Conservation (phyloP, 53 echinoderm and acorn worm species). For the Echinarachnius parma region DNA sequence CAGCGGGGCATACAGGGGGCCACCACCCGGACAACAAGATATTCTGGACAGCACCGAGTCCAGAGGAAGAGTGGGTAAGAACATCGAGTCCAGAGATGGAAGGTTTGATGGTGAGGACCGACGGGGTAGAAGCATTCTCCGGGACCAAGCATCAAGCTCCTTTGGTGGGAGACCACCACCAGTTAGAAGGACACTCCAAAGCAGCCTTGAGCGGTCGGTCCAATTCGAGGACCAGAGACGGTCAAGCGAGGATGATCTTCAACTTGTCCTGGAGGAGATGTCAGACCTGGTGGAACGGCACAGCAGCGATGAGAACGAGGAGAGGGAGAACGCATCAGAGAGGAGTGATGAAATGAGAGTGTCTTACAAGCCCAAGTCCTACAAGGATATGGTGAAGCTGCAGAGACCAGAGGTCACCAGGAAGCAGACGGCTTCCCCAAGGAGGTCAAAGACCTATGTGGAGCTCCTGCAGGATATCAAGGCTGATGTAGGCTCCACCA, state of each 20-base stretch:
- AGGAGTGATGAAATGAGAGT: not conserved
- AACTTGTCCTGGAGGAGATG: conserved; percentile 30
- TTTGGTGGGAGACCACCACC: conserved; percentile 4
- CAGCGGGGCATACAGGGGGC: conserved; percentile 50
- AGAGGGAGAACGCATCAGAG: not conserved
- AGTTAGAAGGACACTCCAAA: not conserved
- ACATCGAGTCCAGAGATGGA: not conserved
- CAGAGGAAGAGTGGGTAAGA: not conserved
- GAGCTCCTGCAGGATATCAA: conserved; percentile 82
- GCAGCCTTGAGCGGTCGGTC: conserved; percentile 28
- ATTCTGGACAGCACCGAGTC: too few species aligned
- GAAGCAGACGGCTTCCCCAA: conserved; percentile 40
- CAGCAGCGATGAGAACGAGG: not conserved
- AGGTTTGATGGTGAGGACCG: not conserved
- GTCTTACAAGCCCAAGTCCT: conserved; percentile 49
- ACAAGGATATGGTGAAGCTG: conserved; percentile 68
- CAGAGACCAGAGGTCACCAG: conserved; percentile 83
- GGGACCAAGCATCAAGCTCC: too few species aligned
- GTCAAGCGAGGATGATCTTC: conserved; percentile 29
- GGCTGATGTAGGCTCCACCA: conserved; percentile 27
- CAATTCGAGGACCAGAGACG: conserved; percentile 12
- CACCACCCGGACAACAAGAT: not conserved
- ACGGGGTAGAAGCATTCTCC: too few species aligned
- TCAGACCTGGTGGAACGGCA: conserved; percentile 22
- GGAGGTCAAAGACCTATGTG: conserved; percentile 70